Percentiles rank a stretch among this genome's conserved stretches.
Evolutionary conservation across 2,113 vertebrate genomes (phyloP).

Genomic region (Stomatorhinus ivindoensis): DNA sequence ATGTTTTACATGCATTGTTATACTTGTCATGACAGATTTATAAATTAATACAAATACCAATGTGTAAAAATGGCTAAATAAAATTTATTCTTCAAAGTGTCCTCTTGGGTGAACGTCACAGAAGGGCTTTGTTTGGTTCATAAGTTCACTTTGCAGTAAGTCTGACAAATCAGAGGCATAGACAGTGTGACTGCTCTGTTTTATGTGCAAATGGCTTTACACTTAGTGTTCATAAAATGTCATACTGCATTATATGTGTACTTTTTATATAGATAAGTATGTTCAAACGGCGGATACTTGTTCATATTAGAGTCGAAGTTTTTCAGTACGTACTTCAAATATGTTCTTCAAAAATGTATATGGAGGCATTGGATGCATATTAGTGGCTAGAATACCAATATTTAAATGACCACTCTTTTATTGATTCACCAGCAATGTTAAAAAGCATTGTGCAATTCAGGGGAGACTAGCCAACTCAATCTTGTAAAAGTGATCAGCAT

Average conservation of each 20-base stretch:
- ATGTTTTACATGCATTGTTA: neutral
- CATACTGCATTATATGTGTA: neutral
- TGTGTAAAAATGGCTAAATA: neutral
- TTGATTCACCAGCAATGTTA: neutral
- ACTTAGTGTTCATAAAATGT: neutral
- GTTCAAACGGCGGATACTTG: no score
- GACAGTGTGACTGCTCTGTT: neutral
- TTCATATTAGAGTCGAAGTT: neutral
- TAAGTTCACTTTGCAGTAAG: neutral
- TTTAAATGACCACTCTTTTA: neutral
- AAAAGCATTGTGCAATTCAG: neutral
- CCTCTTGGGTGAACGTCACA: neutral
- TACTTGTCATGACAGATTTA: neutral
- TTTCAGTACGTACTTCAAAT: neutral
- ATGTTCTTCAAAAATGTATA: neutral
- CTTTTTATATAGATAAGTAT: no score
- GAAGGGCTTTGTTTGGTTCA: neutral
- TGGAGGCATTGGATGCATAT: neutral
- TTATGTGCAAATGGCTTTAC: neutral
- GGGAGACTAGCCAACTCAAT: no score
- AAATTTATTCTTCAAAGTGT: neutral
- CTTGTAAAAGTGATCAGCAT: neutral
- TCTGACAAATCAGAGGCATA: neutral
- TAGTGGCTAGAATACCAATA: neutral
- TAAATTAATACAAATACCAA: neutral